These are phyloP conservation scores for Macrophya annulata DNA, from an alignment of 2,888 invertebrate species.

Conservation along the genomic window DNA sequence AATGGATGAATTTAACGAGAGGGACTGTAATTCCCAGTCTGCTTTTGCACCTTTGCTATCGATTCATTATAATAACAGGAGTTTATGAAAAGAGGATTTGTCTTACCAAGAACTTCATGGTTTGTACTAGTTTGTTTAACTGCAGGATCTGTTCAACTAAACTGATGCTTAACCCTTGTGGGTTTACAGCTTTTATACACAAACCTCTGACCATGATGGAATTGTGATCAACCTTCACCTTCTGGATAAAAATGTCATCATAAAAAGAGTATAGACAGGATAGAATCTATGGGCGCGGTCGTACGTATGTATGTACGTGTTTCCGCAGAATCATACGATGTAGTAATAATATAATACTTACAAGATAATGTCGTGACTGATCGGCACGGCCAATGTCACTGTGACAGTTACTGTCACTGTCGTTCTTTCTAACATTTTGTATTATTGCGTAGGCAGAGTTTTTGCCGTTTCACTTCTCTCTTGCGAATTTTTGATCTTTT, in stretches of 20 bases:
- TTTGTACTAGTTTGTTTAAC: not conserved
- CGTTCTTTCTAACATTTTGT: not conserved
- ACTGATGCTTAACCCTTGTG: slow-evolving; percentile 12
- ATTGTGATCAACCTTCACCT: slow-evolving; percentile 29
- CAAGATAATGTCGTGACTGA: not conserved
- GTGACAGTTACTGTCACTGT: slow-evolving; percentile 21
- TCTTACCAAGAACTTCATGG: slow-evolving; percentile 16
- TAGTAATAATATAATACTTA: not conserved
- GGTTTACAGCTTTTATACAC: slow-evolving; percentile 34
- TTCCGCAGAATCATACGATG: slow-evolving; percentile 10
- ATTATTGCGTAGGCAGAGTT: not conserved
- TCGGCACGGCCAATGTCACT: slow-evolving; percentile 30
- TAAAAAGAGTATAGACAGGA: not conserved
- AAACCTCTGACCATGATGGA: slow-evolving; percentile 23
- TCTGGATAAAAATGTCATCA: slow-evolving; percentile 3
- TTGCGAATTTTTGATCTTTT: not conserved
- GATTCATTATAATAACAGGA: not conserved
- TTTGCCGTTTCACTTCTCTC: not conserved
- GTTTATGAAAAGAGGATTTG: not conserved
- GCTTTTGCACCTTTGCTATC: no score
- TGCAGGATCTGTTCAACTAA: not conserved
- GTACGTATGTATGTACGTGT: not conserved
- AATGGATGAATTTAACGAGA: not conserved
- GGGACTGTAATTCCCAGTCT: not conserved
- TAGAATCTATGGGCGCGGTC: not conserved